phyloP scores from a whole-genome alignment of 2,888 invertebrate species.

The Parnassius glacialis region DNA sequence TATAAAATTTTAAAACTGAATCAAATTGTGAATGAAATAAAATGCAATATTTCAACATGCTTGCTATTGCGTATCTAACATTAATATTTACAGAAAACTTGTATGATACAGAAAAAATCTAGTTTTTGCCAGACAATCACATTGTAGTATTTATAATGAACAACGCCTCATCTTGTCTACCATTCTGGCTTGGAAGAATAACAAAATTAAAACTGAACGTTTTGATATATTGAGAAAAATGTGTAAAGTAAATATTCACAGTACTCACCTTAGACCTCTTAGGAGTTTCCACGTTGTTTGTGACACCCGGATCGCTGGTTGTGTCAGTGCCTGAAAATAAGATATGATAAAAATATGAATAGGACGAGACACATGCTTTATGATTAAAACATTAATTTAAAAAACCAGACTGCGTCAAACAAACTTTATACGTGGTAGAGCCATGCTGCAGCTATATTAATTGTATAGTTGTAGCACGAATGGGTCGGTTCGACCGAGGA shows the following conservation, averaged over 20 bases:
- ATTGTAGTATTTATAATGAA: conserved; percentile 31
- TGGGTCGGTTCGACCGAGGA: too few species aligned
- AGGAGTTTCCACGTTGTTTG: conserved; percentile 73
- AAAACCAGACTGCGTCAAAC: too few species aligned
- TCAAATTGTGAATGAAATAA: conserved; percentile 36
- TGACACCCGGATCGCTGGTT: conserved; percentile 70
- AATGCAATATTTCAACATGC: conserved; percentile 51
- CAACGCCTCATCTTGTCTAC: conserved; percentile 42
- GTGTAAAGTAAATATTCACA: not conserved
- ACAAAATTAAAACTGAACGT: conserved; percentile 27
- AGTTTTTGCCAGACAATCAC: conserved; percentile 37
- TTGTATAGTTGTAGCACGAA: too few species aligned
- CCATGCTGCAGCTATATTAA: too few species aligned
- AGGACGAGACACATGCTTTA: too few species aligned
- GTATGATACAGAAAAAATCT: conserved; percentile 54
- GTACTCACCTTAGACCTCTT: conserved; percentile 69
- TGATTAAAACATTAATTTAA: too few species aligned
- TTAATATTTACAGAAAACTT: conserved; percentile 58
- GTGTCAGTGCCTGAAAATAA: conserved; percentile 70
- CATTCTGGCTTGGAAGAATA: conserved; percentile 45
- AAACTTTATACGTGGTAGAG: too few species aligned
- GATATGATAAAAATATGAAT: not conserved
- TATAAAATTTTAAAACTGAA: conserved; percentile 34
- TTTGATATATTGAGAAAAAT: conserved; percentile 28
- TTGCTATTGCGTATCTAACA: conserved; percentile 59